Evolutionary conservation across 2,113 vertebrate genomes (phyloP).

Genomic region (Mungos mungo): DNA sequence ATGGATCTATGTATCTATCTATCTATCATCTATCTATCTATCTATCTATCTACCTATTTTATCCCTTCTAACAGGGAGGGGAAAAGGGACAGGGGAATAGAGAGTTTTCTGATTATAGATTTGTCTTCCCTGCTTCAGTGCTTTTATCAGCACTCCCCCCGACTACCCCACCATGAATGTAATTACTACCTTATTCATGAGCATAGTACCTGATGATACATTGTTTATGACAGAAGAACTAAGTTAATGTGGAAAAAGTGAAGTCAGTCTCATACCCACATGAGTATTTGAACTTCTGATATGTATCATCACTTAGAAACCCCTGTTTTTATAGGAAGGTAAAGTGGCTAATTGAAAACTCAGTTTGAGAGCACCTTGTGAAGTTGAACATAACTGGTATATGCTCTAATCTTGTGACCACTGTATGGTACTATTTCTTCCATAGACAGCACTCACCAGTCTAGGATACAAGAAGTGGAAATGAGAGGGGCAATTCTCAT

Average conservation of each 20-base stretch:
- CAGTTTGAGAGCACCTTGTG: neutral
- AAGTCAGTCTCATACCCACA: neutral
- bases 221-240: neutral
- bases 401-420: neutral
- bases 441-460: neutral
- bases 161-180: too few species aligned
- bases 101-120: neutral
- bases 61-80: neutral
- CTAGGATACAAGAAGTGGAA: neutral
- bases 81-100: neutral
- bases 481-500: neutral
- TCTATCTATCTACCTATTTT: neutral
- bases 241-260: neutral
- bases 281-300: neutral
- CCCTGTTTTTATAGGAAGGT: neutral
- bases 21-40: too few species aligned
- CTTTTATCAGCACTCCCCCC: neutral
- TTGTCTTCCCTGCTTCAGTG: neutral
- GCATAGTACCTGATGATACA: fast-evolving
- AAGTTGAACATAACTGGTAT: neutral
- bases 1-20: too few species aligned
- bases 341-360: neutral
- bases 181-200: neutral
- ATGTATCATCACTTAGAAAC: neutral
- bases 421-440: neutral